A percentile compares a stretch with the other conserved stretches of the same genome.
These are phyloP conservation scores for Piaya cayana DNA, from an alignment of 2,113 vertebrate species.

Conservation along the genomic window DNA sequence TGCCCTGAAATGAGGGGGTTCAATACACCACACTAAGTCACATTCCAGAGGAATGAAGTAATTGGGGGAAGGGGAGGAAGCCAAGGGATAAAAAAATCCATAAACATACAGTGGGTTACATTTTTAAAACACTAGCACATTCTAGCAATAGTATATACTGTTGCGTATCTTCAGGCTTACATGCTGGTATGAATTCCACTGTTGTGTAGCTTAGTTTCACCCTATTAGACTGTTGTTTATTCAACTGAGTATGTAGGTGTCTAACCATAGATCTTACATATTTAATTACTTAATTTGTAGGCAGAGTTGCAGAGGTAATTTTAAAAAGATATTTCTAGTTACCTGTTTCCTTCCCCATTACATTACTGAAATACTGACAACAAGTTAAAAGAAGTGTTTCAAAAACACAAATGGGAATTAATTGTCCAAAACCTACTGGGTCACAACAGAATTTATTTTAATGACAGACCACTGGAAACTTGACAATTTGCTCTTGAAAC, in stretches of 20 bases:
- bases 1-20: slow-evolving; percentile 44
- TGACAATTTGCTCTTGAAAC: background rate
- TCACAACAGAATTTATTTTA: background rate
- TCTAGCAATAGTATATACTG: slow-evolving; percentile 7
- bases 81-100: slow-evolving; percentile 4
- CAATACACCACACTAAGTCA: background rate
- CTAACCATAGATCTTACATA: slow-evolving; percentile 9
- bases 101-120: slow-evolving; percentile 26
- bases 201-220: slow-evolving; percentile 29
- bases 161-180: slow-evolving; percentile 16
- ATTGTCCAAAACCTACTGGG: background rate
- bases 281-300: slow-evolving; percentile 32
- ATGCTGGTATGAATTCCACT: background rate
- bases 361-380: background rate
- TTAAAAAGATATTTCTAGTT: background rate
- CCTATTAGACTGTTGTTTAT: slow-evolving; percentile 26
- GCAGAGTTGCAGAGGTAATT: background rate
- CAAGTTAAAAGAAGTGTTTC: background rate
- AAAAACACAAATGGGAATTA: background rate
- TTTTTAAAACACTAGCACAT: slow-evolving; percentile 13
- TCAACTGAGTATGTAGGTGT: slow-evolving; percentile 24
- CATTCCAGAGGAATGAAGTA: slow-evolving; percentile 72
- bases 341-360: background rate
- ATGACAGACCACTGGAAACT: background rate
- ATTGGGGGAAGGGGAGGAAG: background rate